A percentile compares a stretch with the other conserved stretches of the same genome.
phyloP scores from a whole-genome alignment of 1,140 invertebrate genomes.

The Hycleus phaleratus region DNA sequence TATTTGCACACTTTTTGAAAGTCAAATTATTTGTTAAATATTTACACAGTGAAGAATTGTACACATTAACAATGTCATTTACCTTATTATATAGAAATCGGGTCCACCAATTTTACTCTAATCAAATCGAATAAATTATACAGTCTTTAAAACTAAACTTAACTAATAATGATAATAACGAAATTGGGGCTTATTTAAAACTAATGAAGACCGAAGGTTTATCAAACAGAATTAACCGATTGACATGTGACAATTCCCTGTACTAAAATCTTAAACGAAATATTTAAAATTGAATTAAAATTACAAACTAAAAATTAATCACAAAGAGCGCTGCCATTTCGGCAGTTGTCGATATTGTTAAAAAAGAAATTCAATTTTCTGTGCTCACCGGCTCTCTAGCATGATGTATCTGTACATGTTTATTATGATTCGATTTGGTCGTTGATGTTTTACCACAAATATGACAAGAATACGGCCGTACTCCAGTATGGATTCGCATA shows the following conservation, averaged over 20 bases:
- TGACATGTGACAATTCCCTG: not conserved
- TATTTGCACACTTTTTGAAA: slow-evolving; percentile 24
- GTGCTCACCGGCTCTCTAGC: slow-evolving; percentile 75
- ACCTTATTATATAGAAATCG: not conserved
- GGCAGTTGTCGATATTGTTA: not conserved
- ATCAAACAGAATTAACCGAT: not conserved
- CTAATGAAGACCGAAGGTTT: not conserved
- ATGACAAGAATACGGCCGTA: slow-evolving; percentile 74
- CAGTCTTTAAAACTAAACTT: not conserved
- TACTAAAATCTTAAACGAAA: not conserved
- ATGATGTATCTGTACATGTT: slow-evolving; percentile 81
- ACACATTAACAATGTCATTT: slow-evolving; percentile 6
- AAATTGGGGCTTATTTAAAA: not conserved
- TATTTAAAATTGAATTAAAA: not conserved
- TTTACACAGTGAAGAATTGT: slow-evolving; percentile 15
- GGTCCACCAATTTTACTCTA: slow-evolving; percentile 1
- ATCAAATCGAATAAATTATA: slow-evolving; percentile 10
- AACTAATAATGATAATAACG: not conserved
- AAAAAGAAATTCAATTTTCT: slow-evolving; percentile 54
- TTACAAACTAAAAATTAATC: not conserved
- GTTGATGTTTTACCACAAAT: slow-evolving; percentile 80
- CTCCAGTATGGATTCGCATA: slow-evolving; percentile 73
- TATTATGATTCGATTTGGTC: slow-evolving; percentile 83
- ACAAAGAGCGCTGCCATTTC: not conserved
- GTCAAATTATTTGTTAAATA: slow-evolving; percentile 16